These are phyloP conservation scores for Carpatolechia fugitivella DNA, from an alignment of 2,888 invertebrate species.

Conservation along the genomic window DNA sequence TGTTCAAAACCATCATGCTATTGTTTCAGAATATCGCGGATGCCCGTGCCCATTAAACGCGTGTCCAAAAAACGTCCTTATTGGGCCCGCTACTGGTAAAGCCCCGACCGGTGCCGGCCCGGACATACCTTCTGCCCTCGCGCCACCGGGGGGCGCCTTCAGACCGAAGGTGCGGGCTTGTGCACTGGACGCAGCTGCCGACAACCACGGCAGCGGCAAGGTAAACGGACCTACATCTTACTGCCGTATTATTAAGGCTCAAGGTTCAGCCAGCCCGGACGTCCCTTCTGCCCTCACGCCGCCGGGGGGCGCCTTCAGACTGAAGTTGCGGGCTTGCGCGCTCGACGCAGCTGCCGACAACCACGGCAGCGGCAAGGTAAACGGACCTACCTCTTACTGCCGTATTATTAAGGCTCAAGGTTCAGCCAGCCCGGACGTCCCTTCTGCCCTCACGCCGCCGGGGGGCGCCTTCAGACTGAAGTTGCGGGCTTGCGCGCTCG, in stretches of 20 bases:
- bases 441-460: constrained; percentile 65
- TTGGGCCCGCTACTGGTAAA: constrained; percentile 99
- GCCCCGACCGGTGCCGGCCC: constrained; percentile 86
- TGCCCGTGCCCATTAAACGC: constrained; percentile 95
- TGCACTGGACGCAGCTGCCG: constrained; percentile 60
- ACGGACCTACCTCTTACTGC: no score
- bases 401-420: no score
- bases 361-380: constrained; percentile 72
- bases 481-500: constrained; percentile 69
- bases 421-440: constrained; percentile 75
- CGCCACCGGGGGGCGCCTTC: constrained; percentile 76
- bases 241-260: no score
- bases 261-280: constrained; percentile 79
- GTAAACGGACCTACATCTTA: constrained; percentile 30
- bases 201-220: constrained; percentile 72
- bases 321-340: constrained; percentile 73
- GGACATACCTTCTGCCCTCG: constrained; percentile 59
- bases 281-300: constrained; percentile 59
- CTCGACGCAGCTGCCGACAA: constrained; percentile 61
- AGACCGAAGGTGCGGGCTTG: constrained; percentile 73
- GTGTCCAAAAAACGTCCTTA: constrained; percentile 99
- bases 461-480: constrained; percentile 76
- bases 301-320: constrained; percentile 75
- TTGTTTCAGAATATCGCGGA: constrained; percentile 73
- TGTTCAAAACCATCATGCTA: no score